Conservation (phyloP, 1,140 invertebrate genomes). For the Condylostylus longicornis region DNA sequence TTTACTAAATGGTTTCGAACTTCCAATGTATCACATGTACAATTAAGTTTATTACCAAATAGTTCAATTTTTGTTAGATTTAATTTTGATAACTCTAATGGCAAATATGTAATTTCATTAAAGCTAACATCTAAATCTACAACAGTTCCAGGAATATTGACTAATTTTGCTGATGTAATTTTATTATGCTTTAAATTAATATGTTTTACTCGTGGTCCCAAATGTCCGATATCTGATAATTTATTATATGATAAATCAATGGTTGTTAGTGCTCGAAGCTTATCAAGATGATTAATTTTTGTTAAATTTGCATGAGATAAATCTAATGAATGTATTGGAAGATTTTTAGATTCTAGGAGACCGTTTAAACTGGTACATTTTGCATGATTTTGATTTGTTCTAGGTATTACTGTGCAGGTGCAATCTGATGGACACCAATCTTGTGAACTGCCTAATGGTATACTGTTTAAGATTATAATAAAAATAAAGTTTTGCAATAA, state of each 20-base stretch:
- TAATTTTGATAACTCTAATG: constrained; percentile 37
- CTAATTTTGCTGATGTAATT: constrained; percentile 35
- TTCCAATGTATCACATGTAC: constrained; percentile 41
- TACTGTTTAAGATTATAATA: no score
- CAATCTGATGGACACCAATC: no score
- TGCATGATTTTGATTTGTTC: no score
- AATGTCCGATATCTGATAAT: constrained; percentile 37
- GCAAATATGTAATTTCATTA: constrained; percentile 40
- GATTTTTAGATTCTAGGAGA: constrained; percentile 8
- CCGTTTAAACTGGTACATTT: constrained; percentile 23
- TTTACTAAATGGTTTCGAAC: constrained; percentile 37
- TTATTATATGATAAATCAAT: constrained; percentile 42
- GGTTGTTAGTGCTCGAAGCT: constrained; percentile 38
- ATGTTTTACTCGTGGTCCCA: constrained; percentile 41
- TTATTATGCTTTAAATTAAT: constrained; percentile 41
- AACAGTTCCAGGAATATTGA: constrained; percentile 39
- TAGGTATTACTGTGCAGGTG: no score
- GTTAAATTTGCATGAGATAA: constrained; percentile 40
- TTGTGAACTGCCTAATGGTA: no score
- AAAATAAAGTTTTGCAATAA: no score
- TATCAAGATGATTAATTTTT: constrained; percentile 37
- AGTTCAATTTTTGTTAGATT: constrained; percentile 39
- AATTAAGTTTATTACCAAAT: constrained; percentile 41
- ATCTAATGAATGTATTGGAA: constrained; percentile 35
- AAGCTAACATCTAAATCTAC: constrained; percentile 44